Evolutionary conservation across 1,140 invertebrate genomes (phyloP), one percentile per base, ranked within the genome.

Genomic region (Cyclargus thomasi): DNA sequence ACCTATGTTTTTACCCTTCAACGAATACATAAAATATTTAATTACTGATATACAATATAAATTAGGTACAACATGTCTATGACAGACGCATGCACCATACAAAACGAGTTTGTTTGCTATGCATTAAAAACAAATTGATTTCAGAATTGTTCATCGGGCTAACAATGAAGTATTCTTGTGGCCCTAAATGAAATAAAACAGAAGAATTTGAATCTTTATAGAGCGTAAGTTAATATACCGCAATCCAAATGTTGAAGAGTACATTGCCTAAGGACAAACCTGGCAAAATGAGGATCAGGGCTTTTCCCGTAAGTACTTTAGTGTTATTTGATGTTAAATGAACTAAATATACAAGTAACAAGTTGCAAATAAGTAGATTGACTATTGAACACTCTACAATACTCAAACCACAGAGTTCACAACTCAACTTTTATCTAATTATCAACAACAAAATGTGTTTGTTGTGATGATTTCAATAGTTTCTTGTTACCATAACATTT

Each of bases 221-320:
- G 72, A 74, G 68, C 76, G 67, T 77, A 81, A 78, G 71, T 78
- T 74, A 74, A 75, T 67, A 67, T 65, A 81, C 73, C 70, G 68
- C 69, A 73, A 72, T 71, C 74, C 79, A 72, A 82, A 94, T 92
- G 92, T 95, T 95, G 93, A 96, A 95, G 92, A 94, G 94, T 90
- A 92, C 94, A 77, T 90, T 95, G 76, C 94, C 95, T 64, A 90
- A 90, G 76, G 96, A 97, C 90, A 97, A 97, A 92, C 95, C 97
- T 89, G 95, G 95, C 90, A 99, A 99, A 92, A 99, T 99, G 97
- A 94, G 97, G 80, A 99, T 99, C 88, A 94, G 97, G 87, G 97
- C 97, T 76, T 99, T 99, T 93, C 97, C 97, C 81, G 97, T 98
- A 92, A 97, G 96, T 80, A 65, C 1, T 47, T 47, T 47, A 2